phyloP scores from a whole-genome alignment of 2,797 vertebrate species.

The Micrastur ruficollis region DNA sequence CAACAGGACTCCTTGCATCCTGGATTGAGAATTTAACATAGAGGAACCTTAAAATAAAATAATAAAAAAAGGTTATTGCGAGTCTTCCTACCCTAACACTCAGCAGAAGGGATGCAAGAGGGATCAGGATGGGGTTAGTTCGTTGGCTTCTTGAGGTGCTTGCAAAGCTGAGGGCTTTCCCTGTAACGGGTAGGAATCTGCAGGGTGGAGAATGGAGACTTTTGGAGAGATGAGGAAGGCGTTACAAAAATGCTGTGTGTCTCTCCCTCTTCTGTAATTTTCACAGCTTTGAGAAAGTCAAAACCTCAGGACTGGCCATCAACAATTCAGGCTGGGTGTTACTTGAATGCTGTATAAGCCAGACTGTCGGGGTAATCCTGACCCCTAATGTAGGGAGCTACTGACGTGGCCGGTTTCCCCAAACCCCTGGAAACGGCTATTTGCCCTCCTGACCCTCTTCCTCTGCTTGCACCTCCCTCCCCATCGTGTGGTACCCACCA shows the following conservation, averaged over 20 bases:
- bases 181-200: not conserved
- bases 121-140: not conserved
- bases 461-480: not conserved
- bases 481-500: accelerated
- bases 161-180: not conserved
- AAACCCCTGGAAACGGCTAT: not conserved
- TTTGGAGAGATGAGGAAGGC: not conserved
- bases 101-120: not conserved
- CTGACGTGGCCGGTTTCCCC: not conserved
- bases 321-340: not conserved
- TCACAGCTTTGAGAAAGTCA: not conserved
- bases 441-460: not conserved
- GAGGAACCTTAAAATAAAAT: not conserved
- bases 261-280: not conserved
- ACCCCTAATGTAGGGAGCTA: not conserved
- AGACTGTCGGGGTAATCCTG: not conserved
- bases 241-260: not conserved
- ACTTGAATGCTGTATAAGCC: not conserved
- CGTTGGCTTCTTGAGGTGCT: not conserved
- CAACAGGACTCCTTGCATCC: not conserved
- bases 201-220: not conserved
- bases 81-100: not conserved
- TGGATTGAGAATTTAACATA: not conserved
- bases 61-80: not conserved
- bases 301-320: not conserved